Base-by-base conservation (phyloP, 2,888 invertebrate species). In the Pyrrhosoma nymphula region DNA sequence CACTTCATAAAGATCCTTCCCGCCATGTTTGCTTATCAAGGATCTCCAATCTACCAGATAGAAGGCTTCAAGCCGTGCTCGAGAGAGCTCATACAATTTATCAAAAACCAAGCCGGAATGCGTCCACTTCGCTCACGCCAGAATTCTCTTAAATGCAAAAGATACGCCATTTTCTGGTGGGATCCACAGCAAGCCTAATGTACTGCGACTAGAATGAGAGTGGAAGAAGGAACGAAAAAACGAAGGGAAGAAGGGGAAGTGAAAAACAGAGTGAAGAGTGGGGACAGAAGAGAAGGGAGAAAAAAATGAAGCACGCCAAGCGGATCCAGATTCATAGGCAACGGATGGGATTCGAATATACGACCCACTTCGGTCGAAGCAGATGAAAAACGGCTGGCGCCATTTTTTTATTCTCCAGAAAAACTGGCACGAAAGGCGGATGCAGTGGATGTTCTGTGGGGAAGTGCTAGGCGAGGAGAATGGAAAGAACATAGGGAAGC, bases 321-420 rank as follows among this genome's bases (percentile, higher is more conserved):
- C 23, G 69, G 69, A 69, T 69, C 69, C 69, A 69, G 26, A 69
- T 69, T 69, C 69, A 69, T 69, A 69, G 69, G 69, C 69, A 69
- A 69, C 69, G 69, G 69, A 69, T 60, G 60, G 20, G 60, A 60
- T 69, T 69, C 69, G n/a, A 69, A 69, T 69, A 69, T 69, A 69
- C 69, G 69, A 20, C 69, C 69, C 69, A 69, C 69, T 69, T 69
- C 69, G 69, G 69, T 69, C 69, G 69, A 69, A 69, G 23, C 69
- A 69, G 69, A 69, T 69, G 69, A 69, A 26, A 18, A 69, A 69
- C 69, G 69, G 69, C 69, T 12, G 69, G 69, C 60, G 60, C 20
- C 18, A n/a, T 16, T 60, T 60, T 60, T 60, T 60, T 60, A 20
- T 60, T 69, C 8, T 10, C 69, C 69, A n/a, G 69, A 69, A 69